Evolutionary conservation across 2,888 invertebrate genomes (phyloP), one percentile per base, ranked within the genome.

Genomic region (Pristionchus entomophagus): DNA sequence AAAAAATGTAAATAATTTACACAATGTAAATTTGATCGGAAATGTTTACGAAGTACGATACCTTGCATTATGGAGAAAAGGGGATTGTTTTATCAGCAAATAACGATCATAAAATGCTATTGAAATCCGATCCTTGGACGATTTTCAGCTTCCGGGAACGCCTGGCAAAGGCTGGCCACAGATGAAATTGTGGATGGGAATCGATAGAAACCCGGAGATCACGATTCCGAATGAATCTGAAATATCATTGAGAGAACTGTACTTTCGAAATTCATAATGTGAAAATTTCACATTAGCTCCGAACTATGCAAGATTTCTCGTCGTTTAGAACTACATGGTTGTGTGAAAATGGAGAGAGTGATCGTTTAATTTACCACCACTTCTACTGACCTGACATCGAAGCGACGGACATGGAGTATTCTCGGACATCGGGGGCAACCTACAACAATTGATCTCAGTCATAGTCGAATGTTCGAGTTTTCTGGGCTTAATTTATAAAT

Each of bases 351-450:
- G n/a, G n/a, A n/a, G n/a, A n/a, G n/a, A n/a, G n/a, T n/a, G n/a
- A n/a, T n/a, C n/a, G n/a, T n/a, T n/a, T n/a, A n/a, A n/a, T n/a
- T n/a, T n/a, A n/a, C n/a, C 14, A 45, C 45, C 8, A 65, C 2
- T 35, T 32, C 0, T 22, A 41, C 41, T 35, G 6, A 69, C 69
- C 69, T 8, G 84, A 69, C 91, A 96, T 95, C 49, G 96, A 95
- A 0, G 96, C 96, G 86, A 96, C 96, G 29, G 96, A 96, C 94
- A 97, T 94, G 19, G 96, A 95, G 93, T 96, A 96, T 93, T 96
- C 95, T n/a, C 88, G 87, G 14, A 89, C 88, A 62, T 91, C 89
- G 4, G 89, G 89, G 12, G 81, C 89, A 6, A 89, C 87, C 89
- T 89, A 32, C 3, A 87, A n/a, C 17, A 35, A 0, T n/a, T n/a